A percentile compares a stretch with the other conserved stretches of the same genome.
Evolutionary conservation across 2,113 vertebrate species (phyloP).

Genomic region (Catharus fuscescens): DNA sequence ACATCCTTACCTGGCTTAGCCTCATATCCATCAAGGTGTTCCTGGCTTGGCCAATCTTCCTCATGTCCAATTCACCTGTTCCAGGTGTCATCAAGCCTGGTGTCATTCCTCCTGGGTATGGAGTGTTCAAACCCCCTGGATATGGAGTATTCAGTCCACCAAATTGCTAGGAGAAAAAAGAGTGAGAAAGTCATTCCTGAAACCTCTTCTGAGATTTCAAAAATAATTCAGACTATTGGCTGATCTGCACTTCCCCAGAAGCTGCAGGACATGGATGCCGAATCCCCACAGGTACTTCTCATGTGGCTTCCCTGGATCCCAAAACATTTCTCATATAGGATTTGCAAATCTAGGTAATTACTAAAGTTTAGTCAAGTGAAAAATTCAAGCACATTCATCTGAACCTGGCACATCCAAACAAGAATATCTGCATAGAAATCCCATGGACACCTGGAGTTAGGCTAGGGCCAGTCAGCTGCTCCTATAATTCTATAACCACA

Average conservation of each 20-base stretch:
- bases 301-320: background rate
- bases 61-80: slow-evolving; percentile 97
- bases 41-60: slow-evolving; percentile 97
- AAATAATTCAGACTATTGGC: background rate
- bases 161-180: slow-evolving; percentile 77
- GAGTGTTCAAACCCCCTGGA: slow-evolving; percentile 91
- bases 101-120: slow-evolving; percentile 95
- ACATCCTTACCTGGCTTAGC: slow-evolving; percentile 88
- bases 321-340: background rate
- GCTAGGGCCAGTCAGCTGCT: background rate
- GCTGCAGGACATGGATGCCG: background rate
- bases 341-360: background rate
- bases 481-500: background rate
- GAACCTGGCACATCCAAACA: background rate
- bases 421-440: background rate
- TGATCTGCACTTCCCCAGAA: background rate
- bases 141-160: slow-evolving; percentile 84
- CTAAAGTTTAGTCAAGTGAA: background rate
- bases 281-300: background rate
- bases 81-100: slow-evolving; percentile 94
- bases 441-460: background rate
- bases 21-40: slow-evolving; percentile 99
- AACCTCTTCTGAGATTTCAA: background rate
- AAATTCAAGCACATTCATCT: background rate
- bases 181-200: background rate